phyloP scores from a whole-genome alignment of 2,797 vertebrate species.

The Pachyuromys duprasi region DNA sequence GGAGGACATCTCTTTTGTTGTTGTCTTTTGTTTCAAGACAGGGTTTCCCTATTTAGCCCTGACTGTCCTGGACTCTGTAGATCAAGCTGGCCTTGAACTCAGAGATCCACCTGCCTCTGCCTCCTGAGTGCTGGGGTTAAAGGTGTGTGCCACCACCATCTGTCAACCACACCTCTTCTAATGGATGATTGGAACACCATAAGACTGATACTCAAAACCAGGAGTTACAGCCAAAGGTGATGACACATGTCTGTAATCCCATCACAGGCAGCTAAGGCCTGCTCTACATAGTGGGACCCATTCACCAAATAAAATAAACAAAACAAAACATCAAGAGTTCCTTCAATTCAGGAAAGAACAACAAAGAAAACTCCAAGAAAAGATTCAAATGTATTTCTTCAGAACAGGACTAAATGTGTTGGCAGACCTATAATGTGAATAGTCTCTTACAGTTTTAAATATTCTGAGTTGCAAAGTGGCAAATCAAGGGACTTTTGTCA shows the following conservation, averaged over 20 bases:
- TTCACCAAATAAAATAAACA: not conserved
- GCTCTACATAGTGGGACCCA: not conserved
- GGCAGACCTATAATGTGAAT: not conserved
- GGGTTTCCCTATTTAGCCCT: not conserved
- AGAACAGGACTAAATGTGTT: not conserved
- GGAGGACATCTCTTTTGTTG: not conserved
- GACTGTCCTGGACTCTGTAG: not conserved
- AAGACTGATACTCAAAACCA: not conserved
- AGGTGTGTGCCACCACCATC: not conserved
- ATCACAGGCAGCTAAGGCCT: not conserved
- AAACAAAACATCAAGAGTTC: not conserved
- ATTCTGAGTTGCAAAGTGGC: not conserved
- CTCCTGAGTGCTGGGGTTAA: not conserved
- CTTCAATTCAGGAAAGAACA: not conserved
- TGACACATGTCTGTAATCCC: not conserved
- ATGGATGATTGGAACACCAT: not conserved
- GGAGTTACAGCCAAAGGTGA: not conserved
- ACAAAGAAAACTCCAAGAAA: constrained; percentile 1
- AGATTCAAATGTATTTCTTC: not conserved
- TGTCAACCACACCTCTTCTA: not conserved
- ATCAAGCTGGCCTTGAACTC: not conserved
- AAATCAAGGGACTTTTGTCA: not conserved
- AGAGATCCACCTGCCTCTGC: not conserved
- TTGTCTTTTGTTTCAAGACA: too few species aligned
- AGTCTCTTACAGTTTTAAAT: constrained; percentile 28